A percentile compares a stretch with the other conserved stretches of the same genome.
These are phyloP conservation scores for Halcyon chelicuti DNA, from an alignment of 2,797 vertebrate genomes.

Conservation along the genomic window DNA sequence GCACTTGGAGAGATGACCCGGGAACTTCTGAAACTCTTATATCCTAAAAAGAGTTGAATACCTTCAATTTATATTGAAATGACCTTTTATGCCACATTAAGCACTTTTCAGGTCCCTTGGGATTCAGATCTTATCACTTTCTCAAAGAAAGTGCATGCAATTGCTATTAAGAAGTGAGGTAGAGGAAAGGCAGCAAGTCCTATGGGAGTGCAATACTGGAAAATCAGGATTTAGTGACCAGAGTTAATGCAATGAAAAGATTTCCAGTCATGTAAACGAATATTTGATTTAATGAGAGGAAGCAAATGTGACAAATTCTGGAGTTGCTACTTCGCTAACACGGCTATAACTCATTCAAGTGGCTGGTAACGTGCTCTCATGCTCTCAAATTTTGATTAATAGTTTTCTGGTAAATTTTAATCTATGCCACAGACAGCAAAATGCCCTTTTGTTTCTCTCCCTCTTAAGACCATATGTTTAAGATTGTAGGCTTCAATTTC, in stretches of 20 bases:
- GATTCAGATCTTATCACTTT: not conserved
- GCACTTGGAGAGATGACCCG: not conserved
- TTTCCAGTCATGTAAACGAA: conserved; percentile 28
- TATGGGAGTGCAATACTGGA: not conserved
- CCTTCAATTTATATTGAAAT: not conserved
- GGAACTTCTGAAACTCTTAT: not conserved
- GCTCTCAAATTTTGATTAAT: not conserved
- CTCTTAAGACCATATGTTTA: not conserved
- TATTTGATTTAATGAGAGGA: conserved; percentile 43
- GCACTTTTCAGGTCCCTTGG: not conserved
- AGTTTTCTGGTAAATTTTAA: not conserved
- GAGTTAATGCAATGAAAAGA: conserved; percentile 22
- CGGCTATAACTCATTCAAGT: conserved; percentile 2
- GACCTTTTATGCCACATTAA: not conserved
- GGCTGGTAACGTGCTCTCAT: not conserved
- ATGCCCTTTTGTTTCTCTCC: not conserved
- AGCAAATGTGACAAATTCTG: conserved; percentile 1
- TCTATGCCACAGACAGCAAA: not conserved
- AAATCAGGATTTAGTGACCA: not conserved
- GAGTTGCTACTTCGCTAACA: conserved; percentile 3
- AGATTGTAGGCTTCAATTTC: not conserved
- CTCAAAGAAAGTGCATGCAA: not conserved
- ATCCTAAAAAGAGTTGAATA: not conserved
- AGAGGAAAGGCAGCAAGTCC: conserved; percentile 20
- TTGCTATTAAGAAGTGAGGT: not conserved